Evolutionary conservation across 2,888 invertebrate genomes (phyloP).

Genomic region (Argynnis bischoffii): DNA sequence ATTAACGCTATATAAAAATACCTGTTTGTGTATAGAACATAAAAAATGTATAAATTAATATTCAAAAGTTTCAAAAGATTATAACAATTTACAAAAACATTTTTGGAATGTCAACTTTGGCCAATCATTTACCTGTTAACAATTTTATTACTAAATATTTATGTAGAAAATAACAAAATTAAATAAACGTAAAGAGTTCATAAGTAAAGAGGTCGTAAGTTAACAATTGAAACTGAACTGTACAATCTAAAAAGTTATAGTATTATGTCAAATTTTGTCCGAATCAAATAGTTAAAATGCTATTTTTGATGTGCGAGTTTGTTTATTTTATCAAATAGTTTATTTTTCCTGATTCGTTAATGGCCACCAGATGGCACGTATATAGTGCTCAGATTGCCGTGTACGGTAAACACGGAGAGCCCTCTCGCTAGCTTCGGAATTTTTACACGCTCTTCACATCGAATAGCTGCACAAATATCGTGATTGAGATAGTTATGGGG

Average conservation of each 20-base stretch:
- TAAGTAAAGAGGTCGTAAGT: too few species aligned
- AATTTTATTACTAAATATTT: too few species aligned
- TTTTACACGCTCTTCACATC: conserved; percentile 64
- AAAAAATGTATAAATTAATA: too few species aligned
- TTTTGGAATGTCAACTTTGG: too few species aligned
- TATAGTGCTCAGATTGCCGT: conserved; percentile 58
- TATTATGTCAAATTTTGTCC: conserved; percentile 49
- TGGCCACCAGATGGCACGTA: conserved; percentile 77
- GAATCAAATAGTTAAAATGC: conserved; percentile 58
- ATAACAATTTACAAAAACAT: too few species aligned
- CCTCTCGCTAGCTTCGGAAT: conserved; percentile 65
- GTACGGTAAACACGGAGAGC: conserved; percentile 62
- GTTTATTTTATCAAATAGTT: conserved; percentile 75
- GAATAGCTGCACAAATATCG: conserved; percentile 60
- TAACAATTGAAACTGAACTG: too few species aligned
- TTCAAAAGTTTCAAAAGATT: too few species aligned
- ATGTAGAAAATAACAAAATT: too few species aligned
- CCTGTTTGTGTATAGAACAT: too few species aligned
- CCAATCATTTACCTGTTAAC: too few species aligned
- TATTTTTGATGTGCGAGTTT: conserved; percentile 68
- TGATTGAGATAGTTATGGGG: conserved; percentile 60
- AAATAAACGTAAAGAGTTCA: too few species aligned
- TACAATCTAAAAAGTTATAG: conserved; percentile 3
- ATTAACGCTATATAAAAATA: too few species aligned
- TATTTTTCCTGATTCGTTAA: conserved; percentile 75